Evolutionary conservation across 2,888 invertebrate species (phyloP).

Genomic region (Hydriomena furcata): DNA sequence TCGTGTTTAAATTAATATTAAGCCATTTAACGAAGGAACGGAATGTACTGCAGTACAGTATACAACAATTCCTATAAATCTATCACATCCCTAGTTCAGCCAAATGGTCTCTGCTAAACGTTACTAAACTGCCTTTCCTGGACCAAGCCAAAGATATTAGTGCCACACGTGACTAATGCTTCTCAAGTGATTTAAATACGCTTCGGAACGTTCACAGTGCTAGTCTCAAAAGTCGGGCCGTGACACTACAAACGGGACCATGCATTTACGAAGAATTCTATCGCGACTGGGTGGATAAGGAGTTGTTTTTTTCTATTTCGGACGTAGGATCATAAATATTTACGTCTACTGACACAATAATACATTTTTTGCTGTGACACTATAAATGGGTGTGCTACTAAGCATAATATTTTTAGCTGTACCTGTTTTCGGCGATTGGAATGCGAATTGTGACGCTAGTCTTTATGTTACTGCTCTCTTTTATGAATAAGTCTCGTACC

Average conservation of each 20-base stretch:
- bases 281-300: neutral
- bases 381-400: too few species aligned
- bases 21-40: too few species aligned
- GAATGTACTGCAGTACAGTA: constrained; percentile 1
- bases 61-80: constrained; percentile 18
- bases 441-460: too few species aligned
- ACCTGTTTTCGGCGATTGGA: too few species aligned
- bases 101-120: constrained; percentile 17
- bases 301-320: too few species aligned
- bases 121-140: constrained; percentile 23
- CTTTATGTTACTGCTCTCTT: too few species aligned
- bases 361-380: too few species aligned
- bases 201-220: constrained; percentile 13
- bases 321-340: neutral
- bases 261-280: constrained; percentile 5
- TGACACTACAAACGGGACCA: constrained; percentile 14
- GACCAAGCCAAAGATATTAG: constrained; percentile 25
- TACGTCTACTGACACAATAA: too few species aligned
- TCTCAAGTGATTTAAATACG: constrained; percentile 27
- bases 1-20: too few species aligned
- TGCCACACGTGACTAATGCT: constrained; percentile 24
- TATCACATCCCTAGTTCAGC: constrained; percentile 10
- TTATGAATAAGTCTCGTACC: too few species aligned
- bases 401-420: too few species aligned
- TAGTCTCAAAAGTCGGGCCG: constrained; percentile 16